phyloP scores from a whole-genome alignment of 1,140 invertebrate genomes.

The Telenomus remus region DNA sequence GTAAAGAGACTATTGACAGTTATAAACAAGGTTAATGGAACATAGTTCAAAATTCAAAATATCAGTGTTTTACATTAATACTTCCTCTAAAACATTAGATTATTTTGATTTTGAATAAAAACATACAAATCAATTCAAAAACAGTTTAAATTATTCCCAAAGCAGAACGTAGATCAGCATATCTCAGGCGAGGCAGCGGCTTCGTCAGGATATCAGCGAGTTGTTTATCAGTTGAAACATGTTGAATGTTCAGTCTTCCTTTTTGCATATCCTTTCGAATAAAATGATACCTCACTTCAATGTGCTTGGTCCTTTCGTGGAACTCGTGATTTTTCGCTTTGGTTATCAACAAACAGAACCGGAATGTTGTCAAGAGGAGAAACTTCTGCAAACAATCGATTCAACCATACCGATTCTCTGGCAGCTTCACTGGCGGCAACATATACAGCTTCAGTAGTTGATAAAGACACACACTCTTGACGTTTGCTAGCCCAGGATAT shows the following conservation, averaged over 20 bases:
- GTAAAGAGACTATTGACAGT: no score
- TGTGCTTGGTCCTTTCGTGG: conserved; percentile 16
- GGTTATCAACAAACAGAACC: conserved; percentile 55
- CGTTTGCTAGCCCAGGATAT: conserved; percentile 65
- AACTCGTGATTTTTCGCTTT: conserved; percentile 66
- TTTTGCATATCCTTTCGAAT: conserved; percentile 3
- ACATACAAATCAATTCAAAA: not conserved
- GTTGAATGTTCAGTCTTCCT: not conserved
- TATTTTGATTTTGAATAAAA: not conserved
- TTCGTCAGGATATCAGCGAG: conserved; percentile 1
- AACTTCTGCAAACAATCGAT: conserved; percentile 37
- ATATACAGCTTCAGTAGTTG: conserved; percentile 75
- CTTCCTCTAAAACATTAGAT: conserved; percentile 2
- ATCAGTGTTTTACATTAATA: not conserved
- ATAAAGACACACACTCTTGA: conserved; percentile 70
- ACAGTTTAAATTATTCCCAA: not conserved
- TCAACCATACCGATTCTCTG: conserved; percentile 68
- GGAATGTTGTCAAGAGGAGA: not conserved
- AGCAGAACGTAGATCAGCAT: not conserved
- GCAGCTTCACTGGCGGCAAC: conserved; percentile 66
- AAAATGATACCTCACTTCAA: conserved; percentile 5
- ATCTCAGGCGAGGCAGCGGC: conserved; percentile 4
- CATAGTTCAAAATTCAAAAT: not conserved
- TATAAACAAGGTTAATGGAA: not conserved
- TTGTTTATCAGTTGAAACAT: not conserved